phyloP scores from a whole-genome alignment of 2,113 vertebrate genomes.

The Nansenia antarctica region DNA sequence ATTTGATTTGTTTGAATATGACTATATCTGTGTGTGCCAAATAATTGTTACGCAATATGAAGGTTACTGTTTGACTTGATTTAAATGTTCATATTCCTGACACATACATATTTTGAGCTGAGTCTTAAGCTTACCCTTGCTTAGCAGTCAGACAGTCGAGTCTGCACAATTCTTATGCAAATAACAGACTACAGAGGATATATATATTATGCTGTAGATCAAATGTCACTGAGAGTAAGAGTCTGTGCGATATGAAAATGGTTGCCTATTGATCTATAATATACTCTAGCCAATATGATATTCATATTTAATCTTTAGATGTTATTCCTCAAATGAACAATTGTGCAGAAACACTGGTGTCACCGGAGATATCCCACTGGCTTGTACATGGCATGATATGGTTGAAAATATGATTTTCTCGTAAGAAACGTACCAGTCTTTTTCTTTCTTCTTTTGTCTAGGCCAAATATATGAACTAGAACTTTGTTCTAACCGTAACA shows the following conservation, averaged over 20 bases:
- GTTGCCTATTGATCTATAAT: conserved; percentile 75
- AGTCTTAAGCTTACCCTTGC: conserved; percentile 66
- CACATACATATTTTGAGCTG: conserved; percentile 51
- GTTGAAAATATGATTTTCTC: background rate
- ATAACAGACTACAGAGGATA: conserved; percentile 60
- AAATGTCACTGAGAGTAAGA: conserved; percentile 75
- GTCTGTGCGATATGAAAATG: conserved; percentile 69
- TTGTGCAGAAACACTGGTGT: conserved; percentile 17
- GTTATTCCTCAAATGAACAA: conserved; percentile 55
- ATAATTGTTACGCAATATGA: conserved; percentile 82
- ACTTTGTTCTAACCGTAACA: too few relatives aligned
- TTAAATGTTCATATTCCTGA: conserved; percentile 68
- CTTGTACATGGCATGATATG: conserved; percentile 31
- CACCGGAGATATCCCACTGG: conserved; percentile 21
- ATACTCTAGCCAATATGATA: conserved; percentile 71
- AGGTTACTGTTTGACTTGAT: conserved; percentile 67
- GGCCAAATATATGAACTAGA: too few relatives aligned
- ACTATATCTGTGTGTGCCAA: conserved; percentile 75
- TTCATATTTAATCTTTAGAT: conserved; percentile 65
- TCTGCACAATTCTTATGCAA: conserved; percentile 80
- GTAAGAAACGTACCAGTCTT: background rate
- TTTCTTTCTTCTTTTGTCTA: too few relatives aligned
- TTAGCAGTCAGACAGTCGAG: conserved; percentile 70
- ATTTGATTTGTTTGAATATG: conserved; percentile 95
- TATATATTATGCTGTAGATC: conserved; percentile 74